Percentiles rank a stretch among this genome's conserved stretches.
Conservation (phyloP, 2,113 vertebrate genomes). For the Mystacornis crossleyi region DNA sequence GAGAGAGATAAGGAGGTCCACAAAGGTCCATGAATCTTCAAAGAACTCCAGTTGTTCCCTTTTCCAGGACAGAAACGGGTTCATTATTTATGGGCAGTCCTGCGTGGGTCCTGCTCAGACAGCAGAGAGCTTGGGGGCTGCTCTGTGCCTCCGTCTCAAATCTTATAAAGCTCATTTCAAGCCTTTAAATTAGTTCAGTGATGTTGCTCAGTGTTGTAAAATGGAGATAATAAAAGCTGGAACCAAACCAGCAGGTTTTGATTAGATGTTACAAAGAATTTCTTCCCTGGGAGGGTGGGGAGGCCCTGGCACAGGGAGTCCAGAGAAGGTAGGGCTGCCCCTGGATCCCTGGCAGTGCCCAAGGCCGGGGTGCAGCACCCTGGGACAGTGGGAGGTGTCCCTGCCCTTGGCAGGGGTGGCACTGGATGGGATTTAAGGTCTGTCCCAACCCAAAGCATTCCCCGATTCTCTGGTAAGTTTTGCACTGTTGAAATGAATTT, state of each 20-base stretch:
- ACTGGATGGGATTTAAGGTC: background rate
- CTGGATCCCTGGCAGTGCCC: background rate
- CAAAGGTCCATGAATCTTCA: background rate
- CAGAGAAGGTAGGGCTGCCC: background rate
- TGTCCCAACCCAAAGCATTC: background rate
- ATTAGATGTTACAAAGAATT: background rate
- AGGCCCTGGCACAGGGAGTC: background rate
- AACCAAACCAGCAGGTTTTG: background rate
- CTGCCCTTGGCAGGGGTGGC: background rate
- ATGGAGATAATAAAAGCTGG: background rate
- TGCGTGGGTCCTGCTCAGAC: background rate
- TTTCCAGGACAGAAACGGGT: background rate
- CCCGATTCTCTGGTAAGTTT: background rate
- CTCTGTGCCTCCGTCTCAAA: background rate
- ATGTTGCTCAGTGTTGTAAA: background rate
- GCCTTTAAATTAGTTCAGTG: background rate
- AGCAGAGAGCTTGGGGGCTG: background rate
- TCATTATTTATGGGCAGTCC: background rate
- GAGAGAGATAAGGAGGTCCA: constrained; percentile 1
- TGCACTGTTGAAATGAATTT: background rate
- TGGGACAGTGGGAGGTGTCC: background rate
- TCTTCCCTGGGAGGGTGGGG: accelerated
- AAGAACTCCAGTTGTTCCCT: background rate
- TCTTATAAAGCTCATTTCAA: background rate
- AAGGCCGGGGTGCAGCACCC: accelerated